Percentiles rank a stretch among this genome's conserved stretches.
phyloP scores from a whole-genome alignment of 2,888 invertebrate species.

The Xylota segnis region DNA sequence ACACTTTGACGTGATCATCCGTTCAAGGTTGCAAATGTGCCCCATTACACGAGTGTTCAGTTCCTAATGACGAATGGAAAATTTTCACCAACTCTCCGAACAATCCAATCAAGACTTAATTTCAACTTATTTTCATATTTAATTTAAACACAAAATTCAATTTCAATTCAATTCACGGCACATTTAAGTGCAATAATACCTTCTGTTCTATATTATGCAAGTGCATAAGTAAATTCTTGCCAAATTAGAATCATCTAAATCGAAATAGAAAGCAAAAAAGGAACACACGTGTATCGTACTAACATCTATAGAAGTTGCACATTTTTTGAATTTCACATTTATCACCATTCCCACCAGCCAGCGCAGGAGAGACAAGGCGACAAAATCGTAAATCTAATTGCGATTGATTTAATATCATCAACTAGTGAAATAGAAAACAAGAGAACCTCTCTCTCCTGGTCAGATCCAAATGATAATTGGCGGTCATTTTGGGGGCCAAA shows the following conservation, averaged over 20 bases:
- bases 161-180: neutral
- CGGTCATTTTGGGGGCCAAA: conserved; percentile 63
- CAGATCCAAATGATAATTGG: conserved; percentile 40
- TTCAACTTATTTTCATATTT: neutral
- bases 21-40: conserved; percentile 22
- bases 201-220: conserved; percentile 50
- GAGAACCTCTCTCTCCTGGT: neutral
- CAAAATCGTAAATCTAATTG: conserved; percentile 56
- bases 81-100: neutral
- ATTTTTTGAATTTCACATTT: conserved; percentile 43
- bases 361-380: conserved; percentile 30
- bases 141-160: conserved; percentile 1
- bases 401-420: conserved; percentile 61
- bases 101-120: conserved; percentile 7
- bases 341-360: conserved; percentile 18
- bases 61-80: neutral
- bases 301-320: conserved; percentile 6
- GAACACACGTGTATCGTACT: conserved; percentile 21
- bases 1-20: neutral
- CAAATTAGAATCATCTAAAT: conserved; percentile 35
- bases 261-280: conserved; percentile 39
- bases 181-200: conserved; percentile 35
- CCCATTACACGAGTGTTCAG: neutral
- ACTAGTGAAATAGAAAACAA: conserved; percentile 38
- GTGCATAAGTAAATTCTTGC: conserved; percentile 24